These are phyloP conservation scores for Shargacucullia verbasci DNA, from an alignment of 2,888 invertebrate genomes.

Conservation along the genomic window DNA sequence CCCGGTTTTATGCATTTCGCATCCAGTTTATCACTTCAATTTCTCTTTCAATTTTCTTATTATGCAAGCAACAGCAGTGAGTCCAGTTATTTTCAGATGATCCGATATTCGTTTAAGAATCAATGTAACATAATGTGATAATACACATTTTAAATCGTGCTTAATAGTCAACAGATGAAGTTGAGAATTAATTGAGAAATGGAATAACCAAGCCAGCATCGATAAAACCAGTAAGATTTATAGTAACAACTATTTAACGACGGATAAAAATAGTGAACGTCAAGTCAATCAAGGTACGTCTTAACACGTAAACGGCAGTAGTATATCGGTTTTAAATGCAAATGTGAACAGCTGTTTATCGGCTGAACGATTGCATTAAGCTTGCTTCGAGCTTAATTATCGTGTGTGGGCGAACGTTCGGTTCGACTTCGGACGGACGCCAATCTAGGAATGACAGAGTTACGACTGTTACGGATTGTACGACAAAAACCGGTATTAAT, in stretches of 20 bases:
- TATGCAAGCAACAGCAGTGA: no score
- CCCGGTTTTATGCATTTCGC: no score
- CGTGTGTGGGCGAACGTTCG: constrained; percentile 75
- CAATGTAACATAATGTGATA: no score
- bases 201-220: constrained; percentile 29
- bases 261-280: constrained; percentile 57
- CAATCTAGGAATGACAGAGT: constrained; percentile 81
- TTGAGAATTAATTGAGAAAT: constrained; percentile 35
- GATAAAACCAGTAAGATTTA: constrained; percentile 49
- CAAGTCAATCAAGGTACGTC: constrained; percentile 59
- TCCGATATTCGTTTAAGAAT: no score
- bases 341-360: constrained; percentile 85
- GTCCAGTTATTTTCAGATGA: no score
- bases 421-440: constrained; percentile 65
- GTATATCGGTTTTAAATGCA: constrained; percentile 82
- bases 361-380: constrained; percentile 77
- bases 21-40: no score
- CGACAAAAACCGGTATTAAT: constrained; percentile 85
- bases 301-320: constrained; percentile 61
- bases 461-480: constrained; percentile 70
- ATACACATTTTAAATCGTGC: no score
- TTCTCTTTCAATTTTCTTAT: no score
- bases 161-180: not conserved
- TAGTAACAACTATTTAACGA: constrained; percentile 39
- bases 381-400: constrained; percentile 80